Evolutionary conservation across 1,140 invertebrate species (phyloP).

Genomic region (Bombus confusus): DNA sequence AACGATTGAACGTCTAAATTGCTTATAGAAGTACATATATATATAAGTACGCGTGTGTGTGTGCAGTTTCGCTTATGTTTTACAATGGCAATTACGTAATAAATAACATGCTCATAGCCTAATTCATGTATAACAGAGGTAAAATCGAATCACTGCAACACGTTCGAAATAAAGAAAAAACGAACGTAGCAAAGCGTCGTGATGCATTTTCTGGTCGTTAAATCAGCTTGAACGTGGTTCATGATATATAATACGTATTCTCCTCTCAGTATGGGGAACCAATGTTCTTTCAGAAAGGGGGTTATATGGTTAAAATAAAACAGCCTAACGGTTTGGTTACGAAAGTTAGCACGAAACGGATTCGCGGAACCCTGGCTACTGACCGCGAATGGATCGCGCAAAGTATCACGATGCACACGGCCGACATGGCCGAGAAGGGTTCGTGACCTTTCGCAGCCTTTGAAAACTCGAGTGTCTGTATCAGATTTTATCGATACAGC

Average conservation of each 20-base stretch:
- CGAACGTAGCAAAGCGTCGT: not conserved
- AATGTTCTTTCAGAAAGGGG: not conserved
- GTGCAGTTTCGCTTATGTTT: not conserved
- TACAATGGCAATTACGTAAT: not conserved
- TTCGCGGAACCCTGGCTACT: conserved; percentile 8
- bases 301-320: conserved; percentile 15
- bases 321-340: conserved; percentile 10
- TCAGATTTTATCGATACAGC: conserved; percentile 73
- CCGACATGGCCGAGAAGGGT: conserved; percentile 61
- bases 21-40: not conserved
- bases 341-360: conserved; percentile 32
- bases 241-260: not conserved
- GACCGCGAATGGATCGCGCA: conserved; percentile 10
- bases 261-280: not conserved
- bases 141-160: not conserved
- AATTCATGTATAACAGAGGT: not conserved
- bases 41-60: too few species aligned
- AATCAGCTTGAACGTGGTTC: not conserved
- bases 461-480: conserved; percentile 70
- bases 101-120: not conserved
- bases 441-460: conserved; percentile 70
- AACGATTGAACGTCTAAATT: not conserved
- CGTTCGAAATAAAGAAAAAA: not conserved
- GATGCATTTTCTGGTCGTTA: not conserved
- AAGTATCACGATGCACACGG: conserved; percentile 49